These are phyloP conservation scores for Calliopsis andreniformis DNA, from an alignment of 1,140 invertebrate genomes.

Conservation along the genomic window DNA sequence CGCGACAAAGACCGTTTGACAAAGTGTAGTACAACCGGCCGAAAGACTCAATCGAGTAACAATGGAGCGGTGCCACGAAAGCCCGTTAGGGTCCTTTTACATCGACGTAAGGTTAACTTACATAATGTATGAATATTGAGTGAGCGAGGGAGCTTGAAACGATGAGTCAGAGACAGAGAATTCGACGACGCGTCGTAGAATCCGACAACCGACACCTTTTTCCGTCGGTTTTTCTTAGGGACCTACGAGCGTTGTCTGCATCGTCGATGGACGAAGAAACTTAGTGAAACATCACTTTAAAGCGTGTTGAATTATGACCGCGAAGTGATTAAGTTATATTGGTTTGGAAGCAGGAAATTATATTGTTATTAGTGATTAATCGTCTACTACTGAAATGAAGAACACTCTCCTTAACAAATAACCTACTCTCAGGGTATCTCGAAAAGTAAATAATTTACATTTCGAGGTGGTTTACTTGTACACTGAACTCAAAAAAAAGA, in stretches of 20 bases:
- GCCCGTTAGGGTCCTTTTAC: conserved; percentile 41
- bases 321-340: no score
- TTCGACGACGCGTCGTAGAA: conserved; percentile 16
- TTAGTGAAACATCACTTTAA: no score
- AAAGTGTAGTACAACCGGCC: conserved; percentile 8
- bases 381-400: no score
- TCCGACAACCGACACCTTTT: conserved; percentile 15
- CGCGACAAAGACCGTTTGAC: conserved; percentile 30
- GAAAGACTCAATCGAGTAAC: conserved; percentile 45
- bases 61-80: conserved; percentile 37
- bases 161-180: conserved; percentile 42
- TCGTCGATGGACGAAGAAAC: no score
- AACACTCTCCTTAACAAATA: no score
- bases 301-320: no score
- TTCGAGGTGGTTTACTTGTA: no score
- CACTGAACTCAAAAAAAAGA: no score
- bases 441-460: no score
- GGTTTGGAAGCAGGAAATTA: no score
- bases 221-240: neutral
- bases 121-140: conserved; percentile 53
- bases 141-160: conserved; percentile 6
- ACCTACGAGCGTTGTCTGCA: neutral
- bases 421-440: no score
- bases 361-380: no score
- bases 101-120: conserved; percentile 47